Evolutionary conservation across 2,888 invertebrate species (phyloP), one percentile per base, ranked within the genome.

Genomic region (Diarsia dahlii): DNA sequence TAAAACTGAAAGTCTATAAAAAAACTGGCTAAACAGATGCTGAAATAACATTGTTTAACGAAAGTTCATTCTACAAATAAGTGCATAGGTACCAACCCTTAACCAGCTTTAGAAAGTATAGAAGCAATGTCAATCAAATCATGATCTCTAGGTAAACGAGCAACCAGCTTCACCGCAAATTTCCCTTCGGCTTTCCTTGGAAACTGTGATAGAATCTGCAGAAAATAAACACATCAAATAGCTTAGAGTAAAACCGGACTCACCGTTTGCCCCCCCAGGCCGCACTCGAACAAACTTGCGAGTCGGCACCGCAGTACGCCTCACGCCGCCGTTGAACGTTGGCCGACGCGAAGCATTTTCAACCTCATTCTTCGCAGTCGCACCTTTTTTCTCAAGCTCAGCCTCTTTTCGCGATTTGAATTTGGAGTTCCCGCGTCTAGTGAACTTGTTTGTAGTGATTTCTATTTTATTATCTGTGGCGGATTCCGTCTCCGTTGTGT

Each of bases 251-350:
- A 90, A 94, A 92, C 93, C 93, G 93, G 93, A 95, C 96, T 96
- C 90, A 96, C 96, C 91, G 90, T 93, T 94, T 86, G 93, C 95
- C 93, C 94, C 95, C 79, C 94, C 94, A 88, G 91, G 91, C 84
- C 94, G 90, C 79, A 95, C 91, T 34, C 95, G 94, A 87, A 91
- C 92, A 89, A 94, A 95, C 90, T 91, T 93, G 85, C 95, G 93
- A 85, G 89, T 92, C 85, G 90, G 94, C 82, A 94, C 91, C 91
- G 95, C 96, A 95, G 85, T 94, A 87, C 94, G 94, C 88, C 91
- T 90, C 90, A 92, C 90, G 87, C 90, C 90, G 87, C 90, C 87
- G 89, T 84, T 91, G 89, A 90, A 92, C 90, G 93, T 91, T 92
- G 95, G 93, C 91, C 92, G 94, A 80, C 92, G 90, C 66, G 91